These are phyloP conservation scores for Trypoxylon attenuatum DNA, from an alignment of 2,888 invertebrate genomes.

Conservation along the genomic window DNA sequence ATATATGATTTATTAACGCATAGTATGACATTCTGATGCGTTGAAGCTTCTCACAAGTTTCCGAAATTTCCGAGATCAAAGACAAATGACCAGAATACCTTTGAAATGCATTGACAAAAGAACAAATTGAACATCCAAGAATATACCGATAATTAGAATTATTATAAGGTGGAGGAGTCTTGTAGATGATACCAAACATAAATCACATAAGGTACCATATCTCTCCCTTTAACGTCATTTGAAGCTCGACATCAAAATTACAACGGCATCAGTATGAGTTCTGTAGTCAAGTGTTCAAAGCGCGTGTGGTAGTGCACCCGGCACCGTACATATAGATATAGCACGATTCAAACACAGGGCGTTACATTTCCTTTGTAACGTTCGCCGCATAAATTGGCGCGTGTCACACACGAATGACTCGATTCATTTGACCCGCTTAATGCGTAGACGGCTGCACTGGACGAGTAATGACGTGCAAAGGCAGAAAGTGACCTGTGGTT, in stretches of 20 bases:
- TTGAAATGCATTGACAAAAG: too few species aligned
- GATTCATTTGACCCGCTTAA: constrained; percentile 31
- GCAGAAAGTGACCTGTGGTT: constrained; percentile 16
- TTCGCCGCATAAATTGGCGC: constrained; percentile 44
- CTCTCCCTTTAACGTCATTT: constrained; percentile 14
- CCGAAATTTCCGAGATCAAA: constrained; percentile 8
- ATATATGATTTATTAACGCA: constrained; percentile 39
- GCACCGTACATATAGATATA: constrained; percentile 16
- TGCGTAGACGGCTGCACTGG: constrained; percentile 16
- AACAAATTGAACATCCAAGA: too few species aligned
- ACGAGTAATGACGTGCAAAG: constrained; percentile 14
- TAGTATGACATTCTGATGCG: constrained; percentile 37
- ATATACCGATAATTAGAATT: too few species aligned
- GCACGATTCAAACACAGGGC: constrained; percentile 28
- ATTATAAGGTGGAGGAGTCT: too few species aligned
- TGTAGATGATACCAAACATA: constrained; percentile 10
- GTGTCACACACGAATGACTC: constrained; percentile 35
- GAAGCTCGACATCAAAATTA: constrained; percentile 31
- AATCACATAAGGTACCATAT: constrained; percentile 22
- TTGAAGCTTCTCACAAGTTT: constrained; percentile 29
- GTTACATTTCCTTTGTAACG: constrained; percentile 44
- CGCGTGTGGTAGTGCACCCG: constrained; percentile 24
- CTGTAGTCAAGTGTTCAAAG: constrained; percentile 41
- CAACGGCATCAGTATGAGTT: constrained; percentile 39
- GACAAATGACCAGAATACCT: too few species aligned